Conservation (phyloP, 2,113 vertebrate species). For the Propithecus coquereli region DNA sequence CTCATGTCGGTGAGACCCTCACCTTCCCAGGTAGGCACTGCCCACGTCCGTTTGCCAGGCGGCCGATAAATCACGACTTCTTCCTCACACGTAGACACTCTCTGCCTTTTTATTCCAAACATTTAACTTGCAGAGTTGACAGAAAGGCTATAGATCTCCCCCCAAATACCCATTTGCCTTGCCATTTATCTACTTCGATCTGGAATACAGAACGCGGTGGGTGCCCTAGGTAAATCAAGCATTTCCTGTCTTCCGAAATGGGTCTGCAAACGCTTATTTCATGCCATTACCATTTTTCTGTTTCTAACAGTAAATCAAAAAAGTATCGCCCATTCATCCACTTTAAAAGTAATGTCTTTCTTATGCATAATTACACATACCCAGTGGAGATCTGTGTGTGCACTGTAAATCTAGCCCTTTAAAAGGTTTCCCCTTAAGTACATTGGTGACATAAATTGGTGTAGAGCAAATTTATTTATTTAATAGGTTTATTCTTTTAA, state of each 20-base stretch:
- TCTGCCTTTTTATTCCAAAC: slow-evolving; percentile 61
- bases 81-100: slow-evolving; percentile 38
- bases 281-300: slow-evolving; percentile 84
- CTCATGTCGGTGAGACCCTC: background rate
- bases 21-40: slow-evolving; percentile 56
- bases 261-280: slow-evolving; percentile 84
- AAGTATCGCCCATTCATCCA: slow-evolving; percentile 84
- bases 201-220: slow-evolving; percentile 81
- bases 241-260: slow-evolving; percentile 81
- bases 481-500: slow-evolving; percentile 86
- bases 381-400: slow-evolving; percentile 79
- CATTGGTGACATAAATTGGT: slow-evolving; percentile 82
- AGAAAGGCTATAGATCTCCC: slow-evolving; percentile 75
- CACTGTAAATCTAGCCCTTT: slow-evolving; percentile 85
- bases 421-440: slow-evolving; percentile 85
- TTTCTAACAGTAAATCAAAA: slow-evolving; percentile 84
- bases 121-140: slow-evolving; percentile 73
- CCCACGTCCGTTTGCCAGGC: slow-evolving; percentile 38
- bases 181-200: slow-evolving; percentile 84
- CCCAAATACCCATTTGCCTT: slow-evolving; percentile 79
- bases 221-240: slow-evolving; percentile 84
- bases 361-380: slow-evolving; percentile 82
- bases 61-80: slow-evolving; percentile 52
- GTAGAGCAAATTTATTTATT: slow-evolving; percentile 84
- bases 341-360: slow-evolving; percentile 85